Conservation (phyloP, 2,113 vertebrate species). For the Trogon surrucura region DNA sequence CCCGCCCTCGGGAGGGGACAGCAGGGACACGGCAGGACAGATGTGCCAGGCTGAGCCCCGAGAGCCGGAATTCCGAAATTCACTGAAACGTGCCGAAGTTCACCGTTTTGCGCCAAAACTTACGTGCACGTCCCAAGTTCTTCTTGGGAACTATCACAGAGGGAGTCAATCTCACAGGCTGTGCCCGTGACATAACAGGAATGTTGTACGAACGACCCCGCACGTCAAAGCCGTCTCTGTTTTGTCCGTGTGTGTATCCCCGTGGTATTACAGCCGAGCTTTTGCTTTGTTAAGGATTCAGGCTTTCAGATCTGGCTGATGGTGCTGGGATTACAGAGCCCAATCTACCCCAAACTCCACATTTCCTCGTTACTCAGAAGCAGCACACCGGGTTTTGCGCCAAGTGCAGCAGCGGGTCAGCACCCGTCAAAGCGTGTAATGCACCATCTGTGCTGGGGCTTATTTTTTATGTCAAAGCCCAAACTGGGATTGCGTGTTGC, state of each 20-base stretch:
- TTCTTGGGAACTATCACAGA: neutral
- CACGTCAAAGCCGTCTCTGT: neutral
- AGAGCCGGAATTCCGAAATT: neutral
- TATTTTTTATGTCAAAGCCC: neutral
- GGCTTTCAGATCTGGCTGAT: neutral
- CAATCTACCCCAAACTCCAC: neutral
- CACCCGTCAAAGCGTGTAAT: neutral
- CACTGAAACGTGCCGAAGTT: fast-evolving
- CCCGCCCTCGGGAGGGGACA: fast-evolving
- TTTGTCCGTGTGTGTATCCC: fast-evolving
- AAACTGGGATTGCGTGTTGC: neutral
- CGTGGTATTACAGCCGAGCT: neutral
- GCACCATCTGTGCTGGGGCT: neutral
- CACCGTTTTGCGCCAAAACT: neutral
- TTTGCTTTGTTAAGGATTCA: neutral
- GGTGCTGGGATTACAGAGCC: neutral
- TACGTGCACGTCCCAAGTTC: fast-evolving
- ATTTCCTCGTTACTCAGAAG: neutral
- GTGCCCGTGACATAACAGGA: neutral
- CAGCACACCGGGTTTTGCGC: neutral
- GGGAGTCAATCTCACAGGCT: neutral
- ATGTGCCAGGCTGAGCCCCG: fast-evolving
- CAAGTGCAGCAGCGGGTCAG: neutral
- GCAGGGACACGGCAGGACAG: neutral
- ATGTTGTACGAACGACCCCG: fast-evolving